Evolutionary conservation across 2,113 vertebrate genomes (phyloP), one percentile per base, ranked within the genome.

Genomic region (Dromaius novaehollandiae): DNA sequence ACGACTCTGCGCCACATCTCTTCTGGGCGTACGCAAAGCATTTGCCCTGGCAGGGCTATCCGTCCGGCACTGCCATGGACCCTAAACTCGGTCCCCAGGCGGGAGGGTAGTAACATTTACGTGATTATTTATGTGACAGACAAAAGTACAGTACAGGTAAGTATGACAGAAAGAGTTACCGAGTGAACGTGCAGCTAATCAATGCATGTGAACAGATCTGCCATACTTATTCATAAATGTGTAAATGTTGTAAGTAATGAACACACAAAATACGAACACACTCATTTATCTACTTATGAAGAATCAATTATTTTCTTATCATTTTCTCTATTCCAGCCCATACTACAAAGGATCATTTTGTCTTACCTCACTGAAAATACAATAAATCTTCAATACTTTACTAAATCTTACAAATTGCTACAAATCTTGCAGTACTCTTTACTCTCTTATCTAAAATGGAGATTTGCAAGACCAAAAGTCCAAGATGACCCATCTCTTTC

Each of bases 171-270:
- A 96, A 86, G 93, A 96, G 88, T 91, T 95, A 90, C 91, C 1
- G 69, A 88, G 82, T 93, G 94, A 97, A 91, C 89, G 89, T 65
- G 85, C 51, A 64, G 91, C 34, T 93, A 91, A 97, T 97, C 96
- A 95, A 97, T 97, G 95, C 2, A 3, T 88, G 60, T 75, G 95
- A 97, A 77, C 82, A 75, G 89, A 88, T 94, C 82, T 95, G 85
- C 91, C 89, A 94, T 96, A 91, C 82, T 96, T 95, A 97, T 82
- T 96, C 96, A 96, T 97, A 97, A 96, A 94, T 82, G 94, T 96
- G 93, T 96, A 96, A 96, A 96, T 94, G 97, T 84, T 95, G 91
- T 97, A 97, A 96, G 95, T 97, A 97, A 97, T 97, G 97, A 97
- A 97, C 96, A 97, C 79, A 97, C 96, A 96, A 97, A 96, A 94